phyloP scores from a whole-genome alignment of 2,888 invertebrate species.

The Geotrupes spiniger region DNA sequence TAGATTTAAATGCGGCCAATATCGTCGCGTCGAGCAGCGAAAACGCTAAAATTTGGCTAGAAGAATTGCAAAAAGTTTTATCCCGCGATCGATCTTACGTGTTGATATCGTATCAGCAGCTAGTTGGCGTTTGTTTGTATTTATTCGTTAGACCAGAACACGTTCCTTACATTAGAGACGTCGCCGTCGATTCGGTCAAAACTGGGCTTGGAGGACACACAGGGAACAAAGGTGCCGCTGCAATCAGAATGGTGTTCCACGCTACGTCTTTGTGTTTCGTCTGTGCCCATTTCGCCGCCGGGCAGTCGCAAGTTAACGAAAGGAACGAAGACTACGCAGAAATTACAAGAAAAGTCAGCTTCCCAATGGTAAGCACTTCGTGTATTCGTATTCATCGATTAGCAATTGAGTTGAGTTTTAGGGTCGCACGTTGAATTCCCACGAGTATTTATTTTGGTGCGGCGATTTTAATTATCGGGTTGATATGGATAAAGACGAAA shows the following conservation, averaged over 20 bases:
- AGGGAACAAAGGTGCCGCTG: constrained; percentile 93
- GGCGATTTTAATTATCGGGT: constrained; percentile 99
- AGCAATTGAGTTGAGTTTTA: constrained; percentile 29
- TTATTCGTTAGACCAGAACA: constrained; percentile 89
- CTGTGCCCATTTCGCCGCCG: constrained; percentile 98
- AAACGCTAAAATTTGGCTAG: constrained; percentile 93
- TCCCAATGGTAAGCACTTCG: constrained; percentile 85
- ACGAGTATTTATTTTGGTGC: constrained; percentile 99
- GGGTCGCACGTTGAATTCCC: constrained; percentile 87
- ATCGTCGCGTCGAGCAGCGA: constrained; percentile 94
- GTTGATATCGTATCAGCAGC: constrained; percentile 87
- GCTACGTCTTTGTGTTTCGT: constrained; percentile 96
- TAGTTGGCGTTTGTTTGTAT: constrained; percentile 97
- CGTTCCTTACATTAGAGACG: constrained; percentile 86
- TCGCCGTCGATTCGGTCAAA: constrained; percentile 94
- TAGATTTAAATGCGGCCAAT: constrained; percentile 97
- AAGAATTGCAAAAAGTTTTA: constrained; percentile 88
- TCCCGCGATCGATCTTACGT: constrained; percentile 82
- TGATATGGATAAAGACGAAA: constrained; percentile 92
- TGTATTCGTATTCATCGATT: not conserved
- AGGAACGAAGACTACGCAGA: constrained; percentile 96
- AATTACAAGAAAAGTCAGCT: constrained; percentile 85
- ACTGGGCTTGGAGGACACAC: constrained; percentile 98
- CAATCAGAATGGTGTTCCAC: constrained; percentile 86
- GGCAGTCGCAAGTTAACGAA: constrained; percentile 92